A percentile compares a stretch with the other conserved stretches of the same genome.
Conservation (phyloP, 1,140 invertebrate genomes). For the Bombus terrestris region DNA sequence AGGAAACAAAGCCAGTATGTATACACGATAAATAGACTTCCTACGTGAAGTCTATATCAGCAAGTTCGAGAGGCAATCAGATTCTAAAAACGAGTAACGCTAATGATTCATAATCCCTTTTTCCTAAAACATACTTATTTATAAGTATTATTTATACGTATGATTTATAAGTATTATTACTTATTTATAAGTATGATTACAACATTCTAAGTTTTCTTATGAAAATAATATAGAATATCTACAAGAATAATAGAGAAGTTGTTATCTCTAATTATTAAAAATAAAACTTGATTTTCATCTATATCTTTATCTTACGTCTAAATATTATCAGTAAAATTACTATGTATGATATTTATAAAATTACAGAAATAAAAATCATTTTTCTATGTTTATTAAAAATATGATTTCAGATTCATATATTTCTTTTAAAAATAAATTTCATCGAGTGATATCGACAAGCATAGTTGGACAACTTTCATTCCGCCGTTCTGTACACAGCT, state of each 20-base stretch:
- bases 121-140: neutral
- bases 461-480: neutral
- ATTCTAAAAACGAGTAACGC: neutral
- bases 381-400: no score
- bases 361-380: neutral
- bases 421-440: no score
- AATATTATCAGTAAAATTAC: no score
- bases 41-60: neutral
- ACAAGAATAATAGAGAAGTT: neutral
- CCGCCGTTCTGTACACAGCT: neutral
- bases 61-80: neutral
- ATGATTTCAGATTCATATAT: no score
- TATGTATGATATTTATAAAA: neutral
- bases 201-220: neutral
- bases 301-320: no score
- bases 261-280: no score
- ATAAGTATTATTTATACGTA: neutral
- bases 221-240: neutral
- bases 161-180: no score
- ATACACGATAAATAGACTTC: neutral
- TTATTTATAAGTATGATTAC: neutral
- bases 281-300: no score
- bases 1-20: neutral
- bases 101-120: neutral
- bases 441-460: neutral